phyloP scores from a whole-genome alignment of 2,888 invertebrate species.

The Bhutanitis thaidina region DNA sequence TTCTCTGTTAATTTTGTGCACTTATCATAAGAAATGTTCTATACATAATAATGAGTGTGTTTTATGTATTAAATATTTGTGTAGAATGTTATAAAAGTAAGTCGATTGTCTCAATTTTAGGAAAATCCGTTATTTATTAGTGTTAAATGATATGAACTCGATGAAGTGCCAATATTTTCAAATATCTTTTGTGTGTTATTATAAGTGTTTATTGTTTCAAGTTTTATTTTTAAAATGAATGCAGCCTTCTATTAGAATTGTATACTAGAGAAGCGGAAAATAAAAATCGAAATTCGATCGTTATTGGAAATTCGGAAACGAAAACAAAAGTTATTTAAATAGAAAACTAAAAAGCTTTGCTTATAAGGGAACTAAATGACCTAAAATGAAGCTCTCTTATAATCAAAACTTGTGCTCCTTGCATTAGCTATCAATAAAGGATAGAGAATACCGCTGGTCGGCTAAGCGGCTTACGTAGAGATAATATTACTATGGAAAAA shows the following conservation, averaged over 20 bases:
- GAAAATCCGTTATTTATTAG: too few species aligned
- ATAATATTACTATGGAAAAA: neutral
- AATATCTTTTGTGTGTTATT: neutral
- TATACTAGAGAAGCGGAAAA: conserved; percentile 44
- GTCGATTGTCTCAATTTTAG: too few species aligned
- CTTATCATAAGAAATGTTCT: conserved; percentile 35
- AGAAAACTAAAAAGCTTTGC: conserved; percentile 53
- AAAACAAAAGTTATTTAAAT: conserved; percentile 58
- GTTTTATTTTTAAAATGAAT: conserved; percentile 7
- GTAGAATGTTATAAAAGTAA: conserved; percentile 9
- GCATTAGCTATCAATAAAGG: conserved; percentile 49
- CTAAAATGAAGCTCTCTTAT: conserved; percentile 30
- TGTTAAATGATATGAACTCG: too few species aligned
- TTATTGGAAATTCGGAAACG: conserved; percentile 24
- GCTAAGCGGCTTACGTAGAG: conserved; percentile 58
- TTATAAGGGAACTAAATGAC: conserved; percentile 37
- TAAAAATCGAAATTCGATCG: conserved; percentile 33
- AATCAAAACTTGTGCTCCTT: conserved; percentile 30
- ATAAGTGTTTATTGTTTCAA: conserved; percentile 7
- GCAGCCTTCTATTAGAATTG: conserved; percentile 12
- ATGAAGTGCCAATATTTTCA: too few species aligned
- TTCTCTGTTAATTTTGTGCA: conserved; percentile 69
- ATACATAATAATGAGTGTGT: conserved; percentile 19
- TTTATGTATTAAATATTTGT: conserved; percentile 16
- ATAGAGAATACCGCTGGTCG: conserved; percentile 50